These are phyloP conservation scores for Menidia menidia DNA, from an alignment of 2,797 vertebrate genomes.

Conservation along the genomic window DNA sequence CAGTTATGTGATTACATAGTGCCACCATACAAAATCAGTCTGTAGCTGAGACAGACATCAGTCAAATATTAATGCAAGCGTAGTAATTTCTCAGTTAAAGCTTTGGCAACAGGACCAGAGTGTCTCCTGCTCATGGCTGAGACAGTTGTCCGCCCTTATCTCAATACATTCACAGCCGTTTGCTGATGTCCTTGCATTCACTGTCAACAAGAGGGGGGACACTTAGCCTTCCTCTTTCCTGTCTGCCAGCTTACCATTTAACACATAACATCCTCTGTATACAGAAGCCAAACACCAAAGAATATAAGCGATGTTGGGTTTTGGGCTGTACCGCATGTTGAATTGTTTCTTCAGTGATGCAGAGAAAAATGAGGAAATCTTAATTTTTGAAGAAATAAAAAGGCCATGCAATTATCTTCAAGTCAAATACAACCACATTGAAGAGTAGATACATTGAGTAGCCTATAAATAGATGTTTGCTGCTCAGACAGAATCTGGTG, in stretches of 20 bases:
- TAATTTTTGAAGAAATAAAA: not conserved
- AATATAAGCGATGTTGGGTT: constrained; percentile 1
- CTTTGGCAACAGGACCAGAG: constrained; percentile 23
- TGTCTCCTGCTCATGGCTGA: constrained; percentile 47
- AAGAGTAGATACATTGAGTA: not conserved
- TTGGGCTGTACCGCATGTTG: not conserved
- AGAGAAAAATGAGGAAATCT: not conserved
- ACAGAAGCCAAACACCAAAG: constrained; percentile 3
- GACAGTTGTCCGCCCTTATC: constrained; percentile 55
- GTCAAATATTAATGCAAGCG: constrained; percentile 57
- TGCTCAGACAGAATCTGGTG: not conserved
- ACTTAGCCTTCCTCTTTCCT: not conserved
- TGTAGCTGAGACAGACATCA: constrained; percentile 17
- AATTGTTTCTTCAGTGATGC: not conserved
- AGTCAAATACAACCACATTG: not conserved
- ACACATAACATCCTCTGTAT: not conserved
- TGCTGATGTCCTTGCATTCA: constrained; percentile 56
- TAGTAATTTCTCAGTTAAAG: constrained; percentile 49
- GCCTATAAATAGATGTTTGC: not conserved
- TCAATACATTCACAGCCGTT: constrained; percentile 58
- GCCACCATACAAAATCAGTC: constrained; percentile 9
- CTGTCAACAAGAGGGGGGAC: constrained; percentile 32
- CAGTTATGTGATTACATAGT: constrained; percentile 22
- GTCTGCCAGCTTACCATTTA: not conserved
- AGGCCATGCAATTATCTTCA: not conserved